Conservation (phyloP, 2,888 invertebrate genomes). For the Vesta saturnalis region DNA sequence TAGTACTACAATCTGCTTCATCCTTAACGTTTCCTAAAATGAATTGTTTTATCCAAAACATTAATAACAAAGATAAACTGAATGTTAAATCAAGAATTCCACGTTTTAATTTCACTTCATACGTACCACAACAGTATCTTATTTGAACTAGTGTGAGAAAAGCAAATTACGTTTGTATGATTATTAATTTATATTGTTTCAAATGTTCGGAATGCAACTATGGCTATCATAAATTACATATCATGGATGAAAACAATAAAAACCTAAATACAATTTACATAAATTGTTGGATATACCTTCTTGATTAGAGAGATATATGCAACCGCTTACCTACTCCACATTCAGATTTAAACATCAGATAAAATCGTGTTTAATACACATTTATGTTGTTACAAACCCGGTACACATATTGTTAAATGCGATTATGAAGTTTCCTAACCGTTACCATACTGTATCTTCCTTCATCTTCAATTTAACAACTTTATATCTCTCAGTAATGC, state of each 20-base stretch:
- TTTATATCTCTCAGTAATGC: slow-evolving; percentile 1
- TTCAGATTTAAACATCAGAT: slow-evolving; percentile 31
- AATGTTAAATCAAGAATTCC: too few species aligned
- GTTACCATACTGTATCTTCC: background rate
- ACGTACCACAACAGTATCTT: too few species aligned
- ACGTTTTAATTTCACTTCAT: too few species aligned
- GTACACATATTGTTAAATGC: slow-evolving; percentile 28
- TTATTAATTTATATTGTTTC: too few species aligned
- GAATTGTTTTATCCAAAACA: too few species aligned
- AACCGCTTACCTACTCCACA: slow-evolving; percentile 23
- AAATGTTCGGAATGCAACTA: too few species aligned
- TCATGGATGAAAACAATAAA: background rate
- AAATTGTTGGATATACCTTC: background rate
- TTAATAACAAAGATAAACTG: too few species aligned
- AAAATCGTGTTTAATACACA: slow-evolving; percentile 33
- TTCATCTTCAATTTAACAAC: slow-evolving; percentile 9
- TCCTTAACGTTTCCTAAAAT: too few species aligned
- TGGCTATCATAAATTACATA: slow-evolving; percentile 1
- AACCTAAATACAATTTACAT: background rate
- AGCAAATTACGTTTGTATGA: too few species aligned
- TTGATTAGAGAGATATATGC: slow-evolving; percentile 17
- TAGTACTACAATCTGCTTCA: too few species aligned
- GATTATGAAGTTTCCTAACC: slow-evolving; percentile 22
- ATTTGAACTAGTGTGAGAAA: too few species aligned
- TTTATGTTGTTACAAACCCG: slow-evolving; percentile 24